Conservation (phyloP, 2,888 invertebrate species). For the Gymnosoma rotundatum region DNA sequence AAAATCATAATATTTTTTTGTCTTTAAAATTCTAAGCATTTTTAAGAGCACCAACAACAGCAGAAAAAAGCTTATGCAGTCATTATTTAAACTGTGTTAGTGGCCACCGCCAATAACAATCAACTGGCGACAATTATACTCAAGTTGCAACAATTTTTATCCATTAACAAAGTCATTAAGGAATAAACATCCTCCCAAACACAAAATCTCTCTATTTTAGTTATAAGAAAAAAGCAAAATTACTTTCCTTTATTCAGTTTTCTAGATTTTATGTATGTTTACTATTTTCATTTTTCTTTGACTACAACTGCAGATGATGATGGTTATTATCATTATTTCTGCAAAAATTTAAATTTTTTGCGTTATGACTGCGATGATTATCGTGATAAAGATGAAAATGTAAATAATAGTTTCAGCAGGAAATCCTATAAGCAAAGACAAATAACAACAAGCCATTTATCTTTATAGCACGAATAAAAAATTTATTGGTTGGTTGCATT, state of each 20-base stretch:
- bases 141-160: slow-evolving; percentile 49
- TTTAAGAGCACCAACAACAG: not conserved
- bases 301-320: slow-evolving; percentile 26
- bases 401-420: too few relatives aligned
- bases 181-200: too few relatives aligned
- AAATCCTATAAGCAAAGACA: too few relatives aligned
- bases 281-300: slow-evolving; percentile 12
- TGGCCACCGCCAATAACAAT: slow-evolving; percentile 4
- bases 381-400: slow-evolving; percentile 8
- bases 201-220: too few relatives aligned
- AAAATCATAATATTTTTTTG: too few relatives aligned
- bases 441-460: too few relatives aligned
- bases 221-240: too few relatives aligned
- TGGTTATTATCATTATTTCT: slow-evolving; percentile 7
- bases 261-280: not conserved
- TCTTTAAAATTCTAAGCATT: too few relatives aligned
- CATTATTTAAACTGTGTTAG: not conserved
- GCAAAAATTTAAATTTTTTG: not conserved
- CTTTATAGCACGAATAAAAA: too few relatives aligned
- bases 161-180: slow-evolving; percentile 41
- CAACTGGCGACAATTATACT: slow-evolving; percentile 43
- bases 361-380: slow-evolving; percentile 11
- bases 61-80: not conserved
- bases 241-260: not conserved
- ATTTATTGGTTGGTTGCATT: too few relatives aligned